phyloP scores from a whole-genome alignment of 1,140 invertebrate genomes.

The Danaus plexippus region DNA sequence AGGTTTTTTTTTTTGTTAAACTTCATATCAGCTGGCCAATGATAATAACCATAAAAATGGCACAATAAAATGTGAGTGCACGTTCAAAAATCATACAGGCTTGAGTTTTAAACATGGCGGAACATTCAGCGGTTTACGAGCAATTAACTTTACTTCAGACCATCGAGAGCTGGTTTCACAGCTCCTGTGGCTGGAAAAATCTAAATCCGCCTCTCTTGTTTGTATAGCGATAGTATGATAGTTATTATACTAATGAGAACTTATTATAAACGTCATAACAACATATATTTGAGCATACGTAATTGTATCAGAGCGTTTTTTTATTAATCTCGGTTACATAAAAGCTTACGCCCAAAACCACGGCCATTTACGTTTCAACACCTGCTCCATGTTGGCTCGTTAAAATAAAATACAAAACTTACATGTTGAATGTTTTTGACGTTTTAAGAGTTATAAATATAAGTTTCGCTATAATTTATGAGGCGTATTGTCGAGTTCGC shows the following conservation, averaged over 20 bases:
- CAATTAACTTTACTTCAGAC: conserved; percentile 51
- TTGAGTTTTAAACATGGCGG: conserved; percentile 30
- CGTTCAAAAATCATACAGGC: conserved; percentile 14
- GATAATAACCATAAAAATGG: neutral
- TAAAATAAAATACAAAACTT: conserved; percentile 4
- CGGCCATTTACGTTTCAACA: neutral
- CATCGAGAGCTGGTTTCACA: conserved; percentile 34
- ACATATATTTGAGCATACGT: too few relatives aligned
- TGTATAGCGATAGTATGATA: conserved; percentile 21
- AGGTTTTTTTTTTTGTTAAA: too few relatives aligned
- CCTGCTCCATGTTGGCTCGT: conserved; percentile 2
- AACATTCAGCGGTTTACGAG: conserved; percentile 42
- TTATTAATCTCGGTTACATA: too few relatives aligned
- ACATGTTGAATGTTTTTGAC: neutral
- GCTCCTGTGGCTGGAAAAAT: conserved; percentile 28
- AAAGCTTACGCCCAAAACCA: neutral
- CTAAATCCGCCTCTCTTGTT: conserved; percentile 32
- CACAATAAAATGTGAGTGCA: conserved; percentile 19
- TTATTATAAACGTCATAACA: too few relatives aligned
- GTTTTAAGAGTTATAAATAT: too few relatives aligned
- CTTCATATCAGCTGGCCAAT: too few relatives aligned
- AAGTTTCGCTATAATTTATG: neutral
- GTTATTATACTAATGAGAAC: too few relatives aligned
- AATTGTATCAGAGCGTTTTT: too few relatives aligned
- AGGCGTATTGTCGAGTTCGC: conserved; percentile 4